These are phyloP conservation scores for Rotaria sp. DNA, from an alignment of 2,888 invertebrate species.

Conservation along the genomic window DNA sequence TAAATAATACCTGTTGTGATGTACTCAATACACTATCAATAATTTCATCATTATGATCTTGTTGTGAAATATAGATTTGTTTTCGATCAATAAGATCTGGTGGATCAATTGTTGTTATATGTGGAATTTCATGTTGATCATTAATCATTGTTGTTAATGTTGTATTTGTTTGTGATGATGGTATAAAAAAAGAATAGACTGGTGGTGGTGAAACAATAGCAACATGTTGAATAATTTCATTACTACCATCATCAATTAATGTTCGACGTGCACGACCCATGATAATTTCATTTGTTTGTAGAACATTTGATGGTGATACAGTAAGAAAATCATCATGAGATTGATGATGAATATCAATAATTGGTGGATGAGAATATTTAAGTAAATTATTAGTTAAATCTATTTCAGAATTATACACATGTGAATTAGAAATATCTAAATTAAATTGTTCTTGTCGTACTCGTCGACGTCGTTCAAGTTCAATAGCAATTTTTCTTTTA, in stretches of 20 bases:
- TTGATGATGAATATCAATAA: not conserved
- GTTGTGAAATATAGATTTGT: not conserved
- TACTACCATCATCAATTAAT: not conserved
- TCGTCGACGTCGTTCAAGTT: slow-evolving; percentile 37
- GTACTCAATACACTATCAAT: not conserved
- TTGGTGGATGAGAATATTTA: not conserved
- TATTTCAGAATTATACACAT: not conserved
- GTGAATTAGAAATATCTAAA: not conserved
- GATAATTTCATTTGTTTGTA: not conserved
- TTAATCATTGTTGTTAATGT: not conserved
- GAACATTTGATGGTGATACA: not conserved
- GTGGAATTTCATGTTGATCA: not conserved
- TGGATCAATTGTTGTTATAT: not conserved
- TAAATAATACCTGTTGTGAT: not conserved
- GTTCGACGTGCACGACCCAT: slow-evolving; percentile 6
- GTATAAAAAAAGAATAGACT: not conserved
- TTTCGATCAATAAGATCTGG: not conserved
- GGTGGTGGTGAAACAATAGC: not conserved
- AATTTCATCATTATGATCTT: not conserved
- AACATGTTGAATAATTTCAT: not conserved
- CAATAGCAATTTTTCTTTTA: slow-evolving; percentile 39
- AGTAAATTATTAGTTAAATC: not conserved
- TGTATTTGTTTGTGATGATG: not conserved
- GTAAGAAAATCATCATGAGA: not conserved
- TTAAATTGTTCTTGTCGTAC: not conserved